Evolutionary conservation across 2,113 vertebrate species (phyloP).

Genomic region (Eurystomus gularis): DNA sequence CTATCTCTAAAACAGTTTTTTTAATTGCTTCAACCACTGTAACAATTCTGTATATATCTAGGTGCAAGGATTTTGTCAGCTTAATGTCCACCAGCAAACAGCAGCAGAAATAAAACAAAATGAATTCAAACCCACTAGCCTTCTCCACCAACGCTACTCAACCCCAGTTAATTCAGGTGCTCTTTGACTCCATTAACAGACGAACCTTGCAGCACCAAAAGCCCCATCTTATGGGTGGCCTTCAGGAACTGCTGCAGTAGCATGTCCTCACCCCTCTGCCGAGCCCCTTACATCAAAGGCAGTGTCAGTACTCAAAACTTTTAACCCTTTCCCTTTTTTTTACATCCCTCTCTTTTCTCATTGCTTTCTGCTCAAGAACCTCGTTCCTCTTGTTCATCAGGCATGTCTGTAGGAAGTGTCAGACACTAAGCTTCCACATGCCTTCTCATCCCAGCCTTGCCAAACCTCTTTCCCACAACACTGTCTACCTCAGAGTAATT

Average conservation of each 20-base stretch:
- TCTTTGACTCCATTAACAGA: neutral
- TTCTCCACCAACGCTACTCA: neutral
- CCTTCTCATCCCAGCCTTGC: neutral
- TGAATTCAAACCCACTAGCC: neutral
- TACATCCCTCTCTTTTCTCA: neutral
- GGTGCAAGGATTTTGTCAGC: neutral
- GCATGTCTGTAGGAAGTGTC: neutral
- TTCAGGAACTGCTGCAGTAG: neutral
- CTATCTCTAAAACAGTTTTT: neutral
- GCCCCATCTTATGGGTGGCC: neutral
- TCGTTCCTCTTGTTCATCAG: neutral
- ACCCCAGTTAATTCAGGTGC: neutral
- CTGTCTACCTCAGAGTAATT: neutral
- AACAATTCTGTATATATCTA: neutral
- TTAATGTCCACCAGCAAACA: neutral
- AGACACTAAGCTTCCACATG: neutral
- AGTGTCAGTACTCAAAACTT: neutral
- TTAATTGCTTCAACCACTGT: neutral
- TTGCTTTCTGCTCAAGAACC: neutral
- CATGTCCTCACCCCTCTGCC: neutral
- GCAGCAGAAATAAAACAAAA: neutral
- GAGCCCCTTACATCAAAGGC: accelerated
- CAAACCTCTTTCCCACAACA: neutral
- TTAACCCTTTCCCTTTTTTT: neutral
- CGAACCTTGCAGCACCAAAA: neutral